Conservation (phyloP, 2,797 vertebrate species). For the Notolepis coatsorum region DNA sequence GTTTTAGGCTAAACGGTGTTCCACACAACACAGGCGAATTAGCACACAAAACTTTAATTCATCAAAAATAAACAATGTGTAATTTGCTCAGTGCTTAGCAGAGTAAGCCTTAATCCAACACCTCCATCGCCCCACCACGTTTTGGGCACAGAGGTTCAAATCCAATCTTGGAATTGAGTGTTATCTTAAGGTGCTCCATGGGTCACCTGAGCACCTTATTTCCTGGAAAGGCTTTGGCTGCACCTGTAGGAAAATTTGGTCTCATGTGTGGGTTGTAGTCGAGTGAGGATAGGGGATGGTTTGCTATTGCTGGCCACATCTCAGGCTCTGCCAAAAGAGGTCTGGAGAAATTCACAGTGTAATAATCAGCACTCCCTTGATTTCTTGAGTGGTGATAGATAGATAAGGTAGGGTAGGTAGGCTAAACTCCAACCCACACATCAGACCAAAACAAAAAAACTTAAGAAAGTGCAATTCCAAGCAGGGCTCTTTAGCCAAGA, state of each 20-base stretch:
- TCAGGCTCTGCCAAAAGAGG: too few species aligned
- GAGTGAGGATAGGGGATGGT: too few species aligned
- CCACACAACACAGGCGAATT: not conserved
- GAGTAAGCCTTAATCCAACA: slow-evolving; percentile 1
- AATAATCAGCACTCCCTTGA: too few species aligned
- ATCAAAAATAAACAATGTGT: slow-evolving; percentile 5
- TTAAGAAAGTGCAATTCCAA: too few species aligned
- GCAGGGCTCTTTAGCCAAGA: not conserved
- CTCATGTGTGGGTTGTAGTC: too few species aligned
- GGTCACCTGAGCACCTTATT: not conserved
- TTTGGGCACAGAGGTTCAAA: slow-evolving; percentile 10
- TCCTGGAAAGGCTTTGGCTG: not conserved
- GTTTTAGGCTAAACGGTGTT: not conserved
- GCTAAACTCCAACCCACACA: too few species aligned
- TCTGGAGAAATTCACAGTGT: too few species aligned
- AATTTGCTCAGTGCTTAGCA: slow-evolving; percentile 4
- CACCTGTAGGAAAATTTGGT: too few species aligned
- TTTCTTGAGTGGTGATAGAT: too few species aligned
- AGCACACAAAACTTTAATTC: not conserved
- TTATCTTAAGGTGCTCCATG: slow-evolving; percentile 2
- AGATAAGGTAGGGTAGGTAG: too few species aligned
- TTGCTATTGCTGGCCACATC: too few species aligned
- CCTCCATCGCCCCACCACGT: not conserved
- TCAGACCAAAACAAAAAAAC: too few species aligned
- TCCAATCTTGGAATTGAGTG: slow-evolving; percentile 35